A percentile compares a stretch with the other conserved stretches of the same genome.
phyloP scores from a whole-genome alignment of 2,888 invertebrate genomes.

The Malacosoma neustria region DNA sequence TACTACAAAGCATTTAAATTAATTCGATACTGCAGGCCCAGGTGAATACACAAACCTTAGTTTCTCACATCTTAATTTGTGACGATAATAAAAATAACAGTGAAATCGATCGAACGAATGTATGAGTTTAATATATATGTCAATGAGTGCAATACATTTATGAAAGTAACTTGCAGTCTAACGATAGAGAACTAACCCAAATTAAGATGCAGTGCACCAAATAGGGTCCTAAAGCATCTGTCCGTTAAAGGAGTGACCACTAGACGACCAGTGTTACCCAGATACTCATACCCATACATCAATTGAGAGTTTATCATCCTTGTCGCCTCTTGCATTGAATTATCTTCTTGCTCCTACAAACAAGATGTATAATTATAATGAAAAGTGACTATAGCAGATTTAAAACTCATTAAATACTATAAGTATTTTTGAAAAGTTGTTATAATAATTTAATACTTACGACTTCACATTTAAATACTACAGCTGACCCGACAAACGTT shows the following conservation, averaged over 20 bases:
- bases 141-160: no score
- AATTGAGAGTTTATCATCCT: conserved; percentile 93
- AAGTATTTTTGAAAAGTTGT: neutral
- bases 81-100: no score
- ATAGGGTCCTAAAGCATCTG: conserved; percentile 92
- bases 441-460: no score
- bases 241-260: conserved; percentile 97
- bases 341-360: conserved; percentile 63
- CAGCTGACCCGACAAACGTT: no score
- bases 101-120: no score
- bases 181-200: conserved; percentile 80
- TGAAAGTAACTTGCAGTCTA: no score
- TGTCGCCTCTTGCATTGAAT: conserved; percentile 75
- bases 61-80: no score
- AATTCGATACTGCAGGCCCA: no score
- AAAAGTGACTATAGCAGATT: neutral
- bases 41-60: no score
- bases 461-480: no score
- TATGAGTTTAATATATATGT: no score
- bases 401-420: neutral
- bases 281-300: conserved; percentile 94
- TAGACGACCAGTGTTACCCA: conserved; percentile 90
- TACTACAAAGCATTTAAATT: no score
- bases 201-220: conserved; percentile 93
- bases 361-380: conserved; percentile 2